Evolutionary conservation across 2,113 vertebrate species (phyloP).

Genomic region (Cettia cetti): DNA sequence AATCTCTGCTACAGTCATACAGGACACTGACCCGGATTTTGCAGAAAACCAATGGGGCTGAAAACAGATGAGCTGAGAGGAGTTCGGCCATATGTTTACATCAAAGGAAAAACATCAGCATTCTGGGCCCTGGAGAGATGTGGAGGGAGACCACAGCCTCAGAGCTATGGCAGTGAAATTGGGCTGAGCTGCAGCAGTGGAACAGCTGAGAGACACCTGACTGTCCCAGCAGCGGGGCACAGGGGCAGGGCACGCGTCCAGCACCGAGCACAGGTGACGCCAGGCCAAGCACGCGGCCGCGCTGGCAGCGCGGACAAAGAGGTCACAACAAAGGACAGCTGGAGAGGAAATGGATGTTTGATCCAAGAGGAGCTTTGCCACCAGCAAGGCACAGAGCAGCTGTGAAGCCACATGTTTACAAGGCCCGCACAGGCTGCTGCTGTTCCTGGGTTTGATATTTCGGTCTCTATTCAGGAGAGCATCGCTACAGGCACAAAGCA

Average conservation of each 20-base stretch:
- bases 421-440: neutral
- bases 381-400: neutral
- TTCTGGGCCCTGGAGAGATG: neutral
- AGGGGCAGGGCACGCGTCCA: neutral
- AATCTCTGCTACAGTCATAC: neutral
- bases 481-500: neutral
- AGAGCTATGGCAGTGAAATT: neutral
- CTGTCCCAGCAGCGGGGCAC: neutral
- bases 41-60: neutral
- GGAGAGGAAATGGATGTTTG: neutral
- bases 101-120: neutral
- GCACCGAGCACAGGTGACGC: neutral
- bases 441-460: neutral
- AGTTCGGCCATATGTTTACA: neutral
- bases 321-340: neutral
- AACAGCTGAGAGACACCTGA: neutral
- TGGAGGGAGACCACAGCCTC: neutral
- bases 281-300: neutral
- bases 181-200: neutral
- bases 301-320: neutral
- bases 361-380: neutral
- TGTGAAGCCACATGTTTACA: neutral
- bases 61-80: neutral
- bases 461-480: neutral
- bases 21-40: neutral